Conservation (phyloP, 2,888 invertebrate genomes). For the Phalera bucephala region DNA sequence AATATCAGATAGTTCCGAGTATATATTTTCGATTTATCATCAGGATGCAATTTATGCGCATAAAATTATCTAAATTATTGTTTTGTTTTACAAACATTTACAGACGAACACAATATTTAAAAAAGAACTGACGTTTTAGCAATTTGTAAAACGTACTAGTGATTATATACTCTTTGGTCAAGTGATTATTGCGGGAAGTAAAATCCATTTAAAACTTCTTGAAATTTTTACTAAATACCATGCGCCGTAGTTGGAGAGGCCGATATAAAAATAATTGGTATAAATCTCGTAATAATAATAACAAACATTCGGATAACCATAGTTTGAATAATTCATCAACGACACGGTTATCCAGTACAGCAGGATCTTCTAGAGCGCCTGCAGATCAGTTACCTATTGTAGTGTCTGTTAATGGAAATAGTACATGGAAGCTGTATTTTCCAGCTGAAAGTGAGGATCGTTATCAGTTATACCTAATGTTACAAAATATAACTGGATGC, state of each 20-base stretch:
- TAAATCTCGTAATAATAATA: constrained; percentile 42
- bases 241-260: constrained; percentile 72
- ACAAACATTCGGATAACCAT: constrained; percentile 36
- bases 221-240: constrained; percentile 22
- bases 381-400: constrained; percentile 66
- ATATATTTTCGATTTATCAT: too few relatives aligned
- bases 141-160: too few relatives aligned
- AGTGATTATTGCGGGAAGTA: background rate
- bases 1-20: too few relatives aligned
- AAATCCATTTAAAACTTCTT: too few relatives aligned
- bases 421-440: constrained; percentile 92
- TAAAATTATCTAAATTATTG: too few relatives aligned
- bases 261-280: constrained; percentile 63
- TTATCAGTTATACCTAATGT: too few relatives aligned
- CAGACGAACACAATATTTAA: too few relatives aligned
- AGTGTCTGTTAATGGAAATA: constrained; percentile 68
- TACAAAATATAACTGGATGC: too few relatives aligned
- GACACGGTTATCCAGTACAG: constrained; percentile 39
- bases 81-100: too few relatives aligned
- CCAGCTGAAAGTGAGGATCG: constrained; percentile 86
- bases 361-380: constrained; percentile 62
- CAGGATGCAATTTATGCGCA: too few relatives aligned
- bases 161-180: background rate
- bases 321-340: constrained; percentile 55
- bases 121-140: too few relatives aligned